Conservation (phyloP, 2,888 invertebrate species). For the Pristionchus japonicus region DNA sequence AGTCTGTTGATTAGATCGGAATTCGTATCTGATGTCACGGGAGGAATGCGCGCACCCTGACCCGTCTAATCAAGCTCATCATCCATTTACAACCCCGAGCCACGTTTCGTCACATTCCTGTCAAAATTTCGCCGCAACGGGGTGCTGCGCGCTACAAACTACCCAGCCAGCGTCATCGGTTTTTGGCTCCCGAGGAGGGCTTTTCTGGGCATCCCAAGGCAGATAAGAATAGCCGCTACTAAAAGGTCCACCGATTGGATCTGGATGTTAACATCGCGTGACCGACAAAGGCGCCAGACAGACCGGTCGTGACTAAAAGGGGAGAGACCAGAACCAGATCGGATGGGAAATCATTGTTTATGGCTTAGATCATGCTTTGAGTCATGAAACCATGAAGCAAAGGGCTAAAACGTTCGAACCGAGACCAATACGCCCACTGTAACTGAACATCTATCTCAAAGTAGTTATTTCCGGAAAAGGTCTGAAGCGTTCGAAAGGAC, state of each 20-base stretch:
- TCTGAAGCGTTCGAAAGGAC: no score
- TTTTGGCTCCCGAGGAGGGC: neutral
- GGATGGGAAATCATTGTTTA: neutral
- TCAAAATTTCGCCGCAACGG: neutral
- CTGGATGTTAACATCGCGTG: neutral
- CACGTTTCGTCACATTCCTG: neutral
- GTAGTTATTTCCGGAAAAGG: no score
- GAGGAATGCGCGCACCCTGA: neutral
- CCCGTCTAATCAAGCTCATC: neutral
- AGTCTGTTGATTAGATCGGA: neutral
- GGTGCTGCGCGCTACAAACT: neutral
- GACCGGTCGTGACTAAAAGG: neutral
- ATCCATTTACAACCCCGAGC: neutral
- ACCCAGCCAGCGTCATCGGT: neutral
- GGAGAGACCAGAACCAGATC: neutral
- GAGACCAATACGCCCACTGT: no score
- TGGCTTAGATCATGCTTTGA: no score
- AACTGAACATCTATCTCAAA: no score
- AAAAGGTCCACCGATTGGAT: no score
- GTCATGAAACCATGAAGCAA: no score
- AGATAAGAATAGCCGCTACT: neutral
- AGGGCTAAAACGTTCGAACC: no score
- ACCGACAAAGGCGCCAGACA: neutral
- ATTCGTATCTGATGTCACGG: neutral
- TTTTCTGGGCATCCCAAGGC: neutral